Conservation (phyloP, 2,888 invertebrate species). For the Cheilosia pagana region DNA sequence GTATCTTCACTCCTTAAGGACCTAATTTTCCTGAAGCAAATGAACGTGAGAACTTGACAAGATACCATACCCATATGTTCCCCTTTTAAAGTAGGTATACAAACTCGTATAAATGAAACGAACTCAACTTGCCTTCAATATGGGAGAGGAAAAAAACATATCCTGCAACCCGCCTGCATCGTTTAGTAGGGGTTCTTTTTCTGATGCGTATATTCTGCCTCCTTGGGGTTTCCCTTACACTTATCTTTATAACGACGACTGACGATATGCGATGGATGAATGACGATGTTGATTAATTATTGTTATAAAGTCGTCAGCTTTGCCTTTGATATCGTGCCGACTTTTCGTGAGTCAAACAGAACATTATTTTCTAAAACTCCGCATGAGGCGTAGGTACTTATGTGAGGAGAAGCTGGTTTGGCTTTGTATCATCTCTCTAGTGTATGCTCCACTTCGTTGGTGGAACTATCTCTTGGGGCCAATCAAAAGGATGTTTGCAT, state of each 20-base stretch:
- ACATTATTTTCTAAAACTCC: constrained; percentile 62
- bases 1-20: constrained; percentile 13
- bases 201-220: constrained; percentile 6
- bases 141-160: constrained; percentile 4
- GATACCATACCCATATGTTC: constrained; percentile 9
- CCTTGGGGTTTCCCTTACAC: constrained; percentile 43
- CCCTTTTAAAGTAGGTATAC: not conserved
- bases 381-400: not conserved
- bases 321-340: constrained; percentile 59
- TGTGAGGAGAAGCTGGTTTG: not conserved
- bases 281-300: constrained; percentile 70
- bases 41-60: constrained; percentile 62
- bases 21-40: constrained; percentile 27
- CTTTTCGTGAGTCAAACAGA: constrained; percentile 40
- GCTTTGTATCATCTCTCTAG: constrained; percentile 1
- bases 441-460: constrained; percentile 19
- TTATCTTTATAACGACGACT: constrained; percentile 27
- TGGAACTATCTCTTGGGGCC: constrained; percentile 61
- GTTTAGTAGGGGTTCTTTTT: constrained; percentile 47
- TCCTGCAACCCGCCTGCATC: constrained; percentile 22
- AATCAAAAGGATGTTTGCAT: constrained; percentile 52
- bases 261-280: constrained; percentile 26
- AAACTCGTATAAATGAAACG: not conserved
- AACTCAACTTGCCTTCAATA: not conserved
- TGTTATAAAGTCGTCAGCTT: constrained; percentile 61